These are phyloP conservation scores for Mus spretus DNA, from an alignment of 2,797 vertebrate genomes.

Conservation along the genomic window DNA sequence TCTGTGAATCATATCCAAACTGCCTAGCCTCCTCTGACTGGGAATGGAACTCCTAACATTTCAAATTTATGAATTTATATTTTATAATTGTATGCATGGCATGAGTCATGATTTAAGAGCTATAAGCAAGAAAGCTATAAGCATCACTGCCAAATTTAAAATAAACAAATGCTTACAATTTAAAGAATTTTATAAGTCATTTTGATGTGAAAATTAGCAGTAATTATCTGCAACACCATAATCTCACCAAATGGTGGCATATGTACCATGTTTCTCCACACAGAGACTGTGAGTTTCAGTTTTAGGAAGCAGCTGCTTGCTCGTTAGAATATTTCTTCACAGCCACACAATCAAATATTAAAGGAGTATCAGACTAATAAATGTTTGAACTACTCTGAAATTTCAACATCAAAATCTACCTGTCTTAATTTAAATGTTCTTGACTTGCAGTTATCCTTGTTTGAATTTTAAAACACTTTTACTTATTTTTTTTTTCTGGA, in stretches of 20 bases:
- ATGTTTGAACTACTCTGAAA: neutral
- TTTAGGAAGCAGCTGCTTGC: neutral
- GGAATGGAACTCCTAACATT: neutral
- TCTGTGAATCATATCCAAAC: neutral
- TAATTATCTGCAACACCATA: constrained; percentile 74
- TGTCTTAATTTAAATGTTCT: neutral
- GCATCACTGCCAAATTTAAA: neutral
- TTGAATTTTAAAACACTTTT: neutral
- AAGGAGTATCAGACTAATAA: neutral
- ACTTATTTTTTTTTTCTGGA: constrained; percentile 26
- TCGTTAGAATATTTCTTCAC: neutral
- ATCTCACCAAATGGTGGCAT: constrained; percentile 80
- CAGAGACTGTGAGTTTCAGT: neutral
- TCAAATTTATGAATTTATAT: neutral
- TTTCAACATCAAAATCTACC: neutral
- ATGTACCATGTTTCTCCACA: constrained; percentile 51
- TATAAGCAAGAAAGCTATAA: neutral
- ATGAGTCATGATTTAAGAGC: neutral
- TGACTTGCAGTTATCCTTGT: neutral
- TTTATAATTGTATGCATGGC: neutral
- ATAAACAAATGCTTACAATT: neutral
- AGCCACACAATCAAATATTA: constrained; percentile 31
- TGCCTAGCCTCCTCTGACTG: neutral
- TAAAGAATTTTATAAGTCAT: neutral
- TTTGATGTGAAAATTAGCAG: constrained; percentile 53